These are phyloP conservation scores for Perccottus glenii DNA, from an alignment of 2,113 vertebrate genomes.

Conservation along the genomic window DNA sequence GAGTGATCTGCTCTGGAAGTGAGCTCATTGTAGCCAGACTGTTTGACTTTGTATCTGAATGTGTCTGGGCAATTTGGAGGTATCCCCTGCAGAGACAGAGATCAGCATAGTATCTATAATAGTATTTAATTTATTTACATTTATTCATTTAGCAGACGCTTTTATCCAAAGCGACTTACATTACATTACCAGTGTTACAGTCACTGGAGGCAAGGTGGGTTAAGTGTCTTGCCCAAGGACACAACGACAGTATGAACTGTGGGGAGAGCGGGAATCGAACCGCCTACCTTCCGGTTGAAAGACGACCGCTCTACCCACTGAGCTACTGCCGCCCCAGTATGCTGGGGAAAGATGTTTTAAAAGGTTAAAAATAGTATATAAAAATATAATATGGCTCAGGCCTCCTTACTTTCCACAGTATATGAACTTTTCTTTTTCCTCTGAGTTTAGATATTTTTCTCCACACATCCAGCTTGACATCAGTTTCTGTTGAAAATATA, in stretches of 20 bases:
- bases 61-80: slow-evolving; percentile 47
- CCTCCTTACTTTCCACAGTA: slow-evolving; percentile 63
- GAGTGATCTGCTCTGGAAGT: background rate
- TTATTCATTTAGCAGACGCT: too few species aligned
- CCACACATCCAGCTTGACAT: slow-evolving; percentile 51
- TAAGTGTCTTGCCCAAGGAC: too few species aligned
- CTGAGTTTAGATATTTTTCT: slow-evolving; percentile 45
- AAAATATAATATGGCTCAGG: background rate
- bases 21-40: background rate
- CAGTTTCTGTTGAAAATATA: slow-evolving; percentile 34
- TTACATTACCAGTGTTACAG: too few species aligned
- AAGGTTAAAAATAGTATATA: background rate
- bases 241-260: too few species aligned
- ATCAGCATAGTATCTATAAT: background rate
- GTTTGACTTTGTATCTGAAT: slow-evolving; percentile 30
- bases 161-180: too few species aligned
- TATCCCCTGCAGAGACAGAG: slow-evolving; percentile 46
- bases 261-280: too few species aligned
- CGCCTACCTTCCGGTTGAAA: too few species aligned
- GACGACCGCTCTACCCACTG: too few species aligned
- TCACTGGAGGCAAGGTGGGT: too few species aligned
- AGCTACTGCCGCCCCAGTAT: too few species aligned
- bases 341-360: too few species aligned
- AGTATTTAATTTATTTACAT: too few species aligned
- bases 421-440: slow-evolving; percentile 39